phyloP scores from a whole-genome alignment of 2,113 vertebrate species.

The Ranitomeya imitator region DNA sequence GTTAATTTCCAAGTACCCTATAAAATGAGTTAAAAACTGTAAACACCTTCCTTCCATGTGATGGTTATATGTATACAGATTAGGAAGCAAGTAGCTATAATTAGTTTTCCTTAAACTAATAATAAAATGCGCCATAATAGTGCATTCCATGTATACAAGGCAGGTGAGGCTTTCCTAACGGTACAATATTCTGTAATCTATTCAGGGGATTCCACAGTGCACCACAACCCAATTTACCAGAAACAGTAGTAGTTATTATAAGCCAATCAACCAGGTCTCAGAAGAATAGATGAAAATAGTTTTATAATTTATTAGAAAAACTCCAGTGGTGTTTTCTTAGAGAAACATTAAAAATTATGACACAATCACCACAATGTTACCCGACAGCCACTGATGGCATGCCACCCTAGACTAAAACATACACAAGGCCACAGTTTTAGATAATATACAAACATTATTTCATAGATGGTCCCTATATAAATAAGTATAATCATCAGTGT shows the following conservation, averaged over 20 bases:
- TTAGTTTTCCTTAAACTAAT: not conserved
- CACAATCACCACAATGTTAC: not conserved
- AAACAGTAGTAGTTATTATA: not conserved
- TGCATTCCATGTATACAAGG: not conserved
- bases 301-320: too few species aligned
- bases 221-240: not conserved
- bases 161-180: not conserved
- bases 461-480: not conserved
- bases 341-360: not conserved
- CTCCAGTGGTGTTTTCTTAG: too few species aligned
- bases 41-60: constrained; percentile 20
- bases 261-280: not conserved
- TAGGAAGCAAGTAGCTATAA: not conserved
- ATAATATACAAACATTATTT: not conserved
- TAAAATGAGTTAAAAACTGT: constrained; percentile 29
- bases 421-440: not conserved
- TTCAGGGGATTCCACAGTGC: not conserved
- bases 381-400: not conserved
- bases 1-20: constrained; percentile 46
- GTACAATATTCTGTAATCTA: not conserved
- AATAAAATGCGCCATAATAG: not conserved
- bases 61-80: constrained; percentile 28
- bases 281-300: too few species aligned
- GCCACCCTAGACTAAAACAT: not conserved
- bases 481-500: not conserved